A percentile compares a stretch with the other conserved stretches of the same genome.
Conservation (phyloP, 2,797 vertebrate species). For the Sebastes variabilis region DNA sequence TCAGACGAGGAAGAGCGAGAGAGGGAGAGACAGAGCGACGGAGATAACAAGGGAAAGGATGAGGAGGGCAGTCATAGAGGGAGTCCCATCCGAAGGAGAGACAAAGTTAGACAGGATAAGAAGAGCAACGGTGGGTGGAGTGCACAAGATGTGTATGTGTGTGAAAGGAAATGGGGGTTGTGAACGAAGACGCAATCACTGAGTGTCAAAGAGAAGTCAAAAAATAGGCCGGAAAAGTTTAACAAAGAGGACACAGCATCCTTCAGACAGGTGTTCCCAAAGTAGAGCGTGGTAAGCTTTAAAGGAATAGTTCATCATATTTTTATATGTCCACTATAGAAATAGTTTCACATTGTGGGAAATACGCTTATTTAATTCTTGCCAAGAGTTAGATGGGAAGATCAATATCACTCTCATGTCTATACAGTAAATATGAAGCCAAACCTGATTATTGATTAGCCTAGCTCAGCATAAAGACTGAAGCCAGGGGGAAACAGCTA, state of each 20-base stretch:
- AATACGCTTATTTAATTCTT: background rate
- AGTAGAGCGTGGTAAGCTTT: background rate
- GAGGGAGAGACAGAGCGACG: background rate
- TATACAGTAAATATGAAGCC: background rate
- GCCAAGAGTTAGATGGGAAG: background rate
- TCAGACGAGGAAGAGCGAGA: slow-evolving; percentile 50
- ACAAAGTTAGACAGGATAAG: slow-evolving; percentile 32
- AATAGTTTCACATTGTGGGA: background rate
- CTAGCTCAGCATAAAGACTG: background rate
- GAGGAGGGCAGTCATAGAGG: slow-evolving; percentile 28
- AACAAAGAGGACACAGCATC: background rate
- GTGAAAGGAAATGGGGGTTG: background rate
- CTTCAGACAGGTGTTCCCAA: background rate
- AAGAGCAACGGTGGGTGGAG: background rate
- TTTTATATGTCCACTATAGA: background rate
- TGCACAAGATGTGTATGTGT: background rate
- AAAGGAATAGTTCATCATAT: background rate
- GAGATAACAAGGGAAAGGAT: slow-evolving; percentile 45
- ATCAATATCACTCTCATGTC: background rate
- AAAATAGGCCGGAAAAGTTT: background rate
- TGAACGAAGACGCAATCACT: background rate
- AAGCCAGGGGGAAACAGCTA: background rate
- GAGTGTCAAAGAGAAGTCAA: background rate
- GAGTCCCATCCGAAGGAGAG: slow-evolving; percentile 36
- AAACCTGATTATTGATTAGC: background rate